Evolutionary conservation across 2,888 invertebrate species (phyloP).

Genomic region (Lottia gigantea): DNA sequence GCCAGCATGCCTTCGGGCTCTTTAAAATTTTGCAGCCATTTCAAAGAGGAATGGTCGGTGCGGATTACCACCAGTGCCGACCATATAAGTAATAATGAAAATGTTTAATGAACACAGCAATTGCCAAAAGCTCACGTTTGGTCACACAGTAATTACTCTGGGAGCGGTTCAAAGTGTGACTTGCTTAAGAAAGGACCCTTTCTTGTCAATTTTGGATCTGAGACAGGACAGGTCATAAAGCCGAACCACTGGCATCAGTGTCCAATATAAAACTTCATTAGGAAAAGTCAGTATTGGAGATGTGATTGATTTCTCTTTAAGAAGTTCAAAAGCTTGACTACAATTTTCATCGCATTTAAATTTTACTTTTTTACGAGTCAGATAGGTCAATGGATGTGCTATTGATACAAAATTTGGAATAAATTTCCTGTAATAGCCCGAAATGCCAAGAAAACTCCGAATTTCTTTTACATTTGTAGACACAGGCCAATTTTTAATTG

Average conservation of each 20-base stretch:
- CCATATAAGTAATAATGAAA: not conserved
- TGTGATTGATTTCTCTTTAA: not conserved
- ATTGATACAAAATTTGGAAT: not conserved
- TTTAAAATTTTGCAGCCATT: not conserved
- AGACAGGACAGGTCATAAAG: not conserved
- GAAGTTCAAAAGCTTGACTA: too few species aligned
- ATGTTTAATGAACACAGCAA: not conserved
- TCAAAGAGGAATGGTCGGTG: not conserved
- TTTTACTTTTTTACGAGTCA: not conserved
- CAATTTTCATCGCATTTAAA: not conserved
- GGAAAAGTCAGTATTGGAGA: not conserved
- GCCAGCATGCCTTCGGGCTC: not conserved
- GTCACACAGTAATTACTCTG: not conserved
- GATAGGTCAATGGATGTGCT: not conserved
- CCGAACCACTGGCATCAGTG: conserved; percentile 1
- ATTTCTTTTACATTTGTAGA: not conserved
- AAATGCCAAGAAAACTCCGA: not conserved
- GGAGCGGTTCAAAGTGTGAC: not conserved
- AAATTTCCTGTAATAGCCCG: not conserved
- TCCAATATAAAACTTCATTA: not conserved
- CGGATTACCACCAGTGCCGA: not conserved
- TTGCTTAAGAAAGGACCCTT: not conserved
- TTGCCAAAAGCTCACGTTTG: not conserved
- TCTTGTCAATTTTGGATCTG: not conserved
- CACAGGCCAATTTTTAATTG: not conserved